These are phyloP conservation scores for Meloidogyne floridensis DNA, from an alignment of 1,140 invertebrate genomes.

Conservation along the genomic window DNA sequence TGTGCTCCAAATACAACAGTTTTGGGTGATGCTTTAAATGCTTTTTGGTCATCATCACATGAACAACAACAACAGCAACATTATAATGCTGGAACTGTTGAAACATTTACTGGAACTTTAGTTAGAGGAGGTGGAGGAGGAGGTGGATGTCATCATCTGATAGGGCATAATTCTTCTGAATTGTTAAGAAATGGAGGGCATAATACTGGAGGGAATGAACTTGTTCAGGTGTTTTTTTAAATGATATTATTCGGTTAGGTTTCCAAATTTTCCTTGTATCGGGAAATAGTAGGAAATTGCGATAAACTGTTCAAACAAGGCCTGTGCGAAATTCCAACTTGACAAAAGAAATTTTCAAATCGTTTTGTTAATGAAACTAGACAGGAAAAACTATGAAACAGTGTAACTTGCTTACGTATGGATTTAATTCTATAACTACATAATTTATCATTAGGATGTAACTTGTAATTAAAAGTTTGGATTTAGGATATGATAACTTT, in stretches of 20 bases:
- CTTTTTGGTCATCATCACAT: constrained; percentile 49
- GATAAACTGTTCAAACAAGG: too few relatives aligned
- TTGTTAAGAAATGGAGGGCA: neutral
- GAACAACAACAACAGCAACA: constrained; percentile 10
- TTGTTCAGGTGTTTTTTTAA: constrained; percentile 1
- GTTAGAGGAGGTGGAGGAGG: neutral
- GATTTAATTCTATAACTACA: too few relatives aligned
- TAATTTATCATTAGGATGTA: too few relatives aligned
- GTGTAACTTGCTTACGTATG: too few relatives aligned
- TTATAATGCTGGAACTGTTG: constrained; percentile 36
- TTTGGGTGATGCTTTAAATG: constrained; percentile 39
- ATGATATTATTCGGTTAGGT: neutral
- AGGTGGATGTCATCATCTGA: constrained; percentile 27
- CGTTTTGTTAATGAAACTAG: too few relatives aligned
- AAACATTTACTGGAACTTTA: constrained; percentile 34
- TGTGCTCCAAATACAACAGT: constrained; percentile 9
- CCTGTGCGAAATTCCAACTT: too few relatives aligned
- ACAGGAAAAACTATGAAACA: too few relatives aligned
- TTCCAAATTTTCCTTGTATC: too few relatives aligned
- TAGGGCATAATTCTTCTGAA: constrained; percentile 8
- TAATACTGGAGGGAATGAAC: neutral
- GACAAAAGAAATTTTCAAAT: too few relatives aligned
- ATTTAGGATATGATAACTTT: too few relatives aligned
- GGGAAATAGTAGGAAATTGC: too few relatives aligned
- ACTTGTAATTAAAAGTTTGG: too few relatives aligned